Percentiles rank a stretch among this genome's conserved stretches.
Conservation (phyloP, 2,888 invertebrate species). For the Cataglyphis cursor region DNA sequence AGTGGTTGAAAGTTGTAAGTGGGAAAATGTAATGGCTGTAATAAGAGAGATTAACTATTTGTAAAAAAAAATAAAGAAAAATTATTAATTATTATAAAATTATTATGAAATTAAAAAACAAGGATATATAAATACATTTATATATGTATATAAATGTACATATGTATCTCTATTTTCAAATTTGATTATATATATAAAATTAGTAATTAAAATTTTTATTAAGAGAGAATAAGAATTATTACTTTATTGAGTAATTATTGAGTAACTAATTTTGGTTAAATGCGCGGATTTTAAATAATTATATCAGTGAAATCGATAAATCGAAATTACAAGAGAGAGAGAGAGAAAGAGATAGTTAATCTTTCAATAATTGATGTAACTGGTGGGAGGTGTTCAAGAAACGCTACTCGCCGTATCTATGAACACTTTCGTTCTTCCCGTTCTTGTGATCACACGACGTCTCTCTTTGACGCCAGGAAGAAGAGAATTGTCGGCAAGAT, state of each 20-base stretch:
- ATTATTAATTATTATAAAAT: constrained; percentile 14
- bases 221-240: constrained; percentile 4
- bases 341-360: constrained; percentile 4
- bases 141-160: no score
- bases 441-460: constrained; percentile 16
- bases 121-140: no score
- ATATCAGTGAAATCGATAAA: constrained; percentile 2
- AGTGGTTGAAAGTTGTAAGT: constrained; percentile 4
- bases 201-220: constrained; percentile 5
- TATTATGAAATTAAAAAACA: constrained; percentile 16
- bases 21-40: neutral
- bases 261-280: neutral
- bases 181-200: neutral
- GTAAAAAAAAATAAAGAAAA: neutral
- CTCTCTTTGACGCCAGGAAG: constrained; percentile 23
- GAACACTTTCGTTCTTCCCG: constrained; percentile 2
- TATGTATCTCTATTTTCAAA: no score
- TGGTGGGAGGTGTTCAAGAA: constrained; percentile 15
- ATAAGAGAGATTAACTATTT: constrained; percentile 13
- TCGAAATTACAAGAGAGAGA: neutral
- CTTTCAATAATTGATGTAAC: neutral
- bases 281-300: neutral
- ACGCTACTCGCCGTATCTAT: neutral
- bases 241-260: constrained; percentile 7
- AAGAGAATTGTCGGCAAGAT: constrained; percentile 23